phyloP scores from a whole-genome alignment of 2,797 vertebrate species.

The Odontamblyopus rebecca region DNA sequence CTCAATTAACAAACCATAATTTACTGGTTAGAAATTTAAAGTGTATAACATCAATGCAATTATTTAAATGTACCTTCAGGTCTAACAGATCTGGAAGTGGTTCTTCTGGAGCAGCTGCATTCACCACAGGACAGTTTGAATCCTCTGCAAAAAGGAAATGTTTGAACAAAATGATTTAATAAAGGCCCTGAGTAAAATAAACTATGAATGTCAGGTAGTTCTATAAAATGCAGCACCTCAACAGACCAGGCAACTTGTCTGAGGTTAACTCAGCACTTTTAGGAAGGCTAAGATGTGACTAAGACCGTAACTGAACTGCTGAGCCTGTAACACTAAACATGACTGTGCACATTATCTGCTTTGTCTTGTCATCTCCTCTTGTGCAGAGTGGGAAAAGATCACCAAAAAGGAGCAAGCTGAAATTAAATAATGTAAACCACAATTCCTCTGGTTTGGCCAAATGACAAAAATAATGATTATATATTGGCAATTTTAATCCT shows the following conservation, averaged over 20 bases:
- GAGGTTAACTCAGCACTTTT: conserved; percentile 54
- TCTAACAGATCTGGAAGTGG: conserved; percentile 11
- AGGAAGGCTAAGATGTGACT: conserved; percentile 41
- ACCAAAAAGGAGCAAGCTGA: not conserved
- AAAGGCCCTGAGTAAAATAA: conserved; percentile 13
- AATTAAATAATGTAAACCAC: not conserved
- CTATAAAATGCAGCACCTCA: conserved; percentile 10
- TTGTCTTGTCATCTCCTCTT: conserved; percentile 33
- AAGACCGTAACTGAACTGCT: conserved; percentile 18
- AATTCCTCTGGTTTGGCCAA: not conserved
- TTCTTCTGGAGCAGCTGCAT: conserved; percentile 13
- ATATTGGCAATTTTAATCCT: not conserved
- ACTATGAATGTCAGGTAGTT: conserved; percentile 32
- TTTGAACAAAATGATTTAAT: not conserved
- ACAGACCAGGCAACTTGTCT: conserved; percentile 26
- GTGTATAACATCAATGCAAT: not conserved
- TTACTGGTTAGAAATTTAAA: not conserved
- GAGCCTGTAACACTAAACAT: conserved; percentile 34
- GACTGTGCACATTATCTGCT: conserved; percentile 31
- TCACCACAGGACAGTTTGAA: not conserved
- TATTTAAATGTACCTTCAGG: conserved; percentile 42
- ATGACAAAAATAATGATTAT: too few species aligned
- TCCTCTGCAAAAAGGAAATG: conserved; percentile 28
- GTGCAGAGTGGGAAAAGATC: conserved; percentile 1
- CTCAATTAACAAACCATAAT: not conserved